Percentiles rank a stretch among this genome's conserved stretches.
phyloP scores from a whole-genome alignment of 1,140 invertebrate species.

The Ditylenchus dipsaci region DNA sequence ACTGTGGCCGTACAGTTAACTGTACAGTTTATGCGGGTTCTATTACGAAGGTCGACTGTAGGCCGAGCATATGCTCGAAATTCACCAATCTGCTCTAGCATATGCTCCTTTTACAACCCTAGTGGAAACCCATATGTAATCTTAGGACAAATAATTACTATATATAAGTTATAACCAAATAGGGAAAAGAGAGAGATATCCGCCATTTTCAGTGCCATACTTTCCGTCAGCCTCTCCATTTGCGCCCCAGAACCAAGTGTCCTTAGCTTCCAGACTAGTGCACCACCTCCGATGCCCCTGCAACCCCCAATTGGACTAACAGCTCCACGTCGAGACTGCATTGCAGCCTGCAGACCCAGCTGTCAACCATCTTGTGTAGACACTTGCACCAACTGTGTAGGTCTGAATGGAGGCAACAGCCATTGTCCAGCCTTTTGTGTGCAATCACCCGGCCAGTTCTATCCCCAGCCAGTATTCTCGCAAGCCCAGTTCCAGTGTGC shows the following conservation, averaged over 20 bases:
- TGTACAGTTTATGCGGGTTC: no score
- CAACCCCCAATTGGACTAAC: constrained; percentile 5
- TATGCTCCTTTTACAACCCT: no score
- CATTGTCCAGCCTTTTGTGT: neutral
- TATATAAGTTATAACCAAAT: no score
- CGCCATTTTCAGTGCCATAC: neutral
- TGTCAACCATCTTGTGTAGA: constrained; percentile 1
- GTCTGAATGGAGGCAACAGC: neutral
- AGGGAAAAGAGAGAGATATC: no score
- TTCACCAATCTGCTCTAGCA: no score
- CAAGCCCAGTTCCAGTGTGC: neutral
- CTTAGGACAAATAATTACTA: no score
- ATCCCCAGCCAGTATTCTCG: neutral
- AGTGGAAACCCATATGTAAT: no score
- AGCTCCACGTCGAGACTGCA: neutral
- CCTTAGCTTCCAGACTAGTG: neutral
- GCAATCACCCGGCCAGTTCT: neutral
- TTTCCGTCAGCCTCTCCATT: neutral
- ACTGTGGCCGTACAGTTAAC: no score
- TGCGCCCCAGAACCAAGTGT: neutral
- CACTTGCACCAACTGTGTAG: neutral
- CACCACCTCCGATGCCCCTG: constrained; percentile 7
- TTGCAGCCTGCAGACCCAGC: neutral
- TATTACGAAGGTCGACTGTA: no score
- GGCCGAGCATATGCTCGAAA: no score